Percentiles rank a stretch among this genome's conserved stretches.
Conservation (phyloP, 2,797 vertebrate species). For the Eulemur rubriventer region DNA sequence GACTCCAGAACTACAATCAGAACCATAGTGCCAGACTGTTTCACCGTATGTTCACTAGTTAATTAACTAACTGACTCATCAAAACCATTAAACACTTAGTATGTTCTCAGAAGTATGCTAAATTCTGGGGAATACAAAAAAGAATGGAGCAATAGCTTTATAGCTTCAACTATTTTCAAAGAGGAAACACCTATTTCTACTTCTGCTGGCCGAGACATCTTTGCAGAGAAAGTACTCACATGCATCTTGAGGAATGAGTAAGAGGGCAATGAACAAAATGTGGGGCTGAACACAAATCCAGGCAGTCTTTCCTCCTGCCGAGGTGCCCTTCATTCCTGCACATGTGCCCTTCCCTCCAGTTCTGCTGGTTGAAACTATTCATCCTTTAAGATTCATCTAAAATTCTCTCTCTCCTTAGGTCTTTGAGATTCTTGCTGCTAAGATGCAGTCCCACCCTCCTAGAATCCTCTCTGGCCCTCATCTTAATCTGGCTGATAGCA, state of each 20-base stretch:
- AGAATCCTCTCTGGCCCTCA: neutral
- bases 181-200: neutral
- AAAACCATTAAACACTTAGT: neutral
- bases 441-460: neutral
- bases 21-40: neutral
- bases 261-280: neutral
- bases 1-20: neutral
- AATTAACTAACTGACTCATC: neutral
- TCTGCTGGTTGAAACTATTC: neutral
- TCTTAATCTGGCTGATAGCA: neutral
- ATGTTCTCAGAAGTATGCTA: neutral
- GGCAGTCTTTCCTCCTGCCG: neutral
- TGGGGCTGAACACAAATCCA: neutral
- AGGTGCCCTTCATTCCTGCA: neutral
- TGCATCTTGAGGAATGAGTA: neutral
- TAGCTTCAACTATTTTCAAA: neutral
- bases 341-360: neutral
- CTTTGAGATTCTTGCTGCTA: neutral
- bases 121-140: neutral
- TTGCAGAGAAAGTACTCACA: neutral
- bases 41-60: neutral
- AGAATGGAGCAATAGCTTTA: neutral
- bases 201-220: neutral
- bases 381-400: neutral
- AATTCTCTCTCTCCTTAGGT: neutral